These are phyloP conservation scores for Tenthredo scrophulariae DNA, from an alignment of 2,888 invertebrate genomes.

Conservation along the genomic window DNA sequence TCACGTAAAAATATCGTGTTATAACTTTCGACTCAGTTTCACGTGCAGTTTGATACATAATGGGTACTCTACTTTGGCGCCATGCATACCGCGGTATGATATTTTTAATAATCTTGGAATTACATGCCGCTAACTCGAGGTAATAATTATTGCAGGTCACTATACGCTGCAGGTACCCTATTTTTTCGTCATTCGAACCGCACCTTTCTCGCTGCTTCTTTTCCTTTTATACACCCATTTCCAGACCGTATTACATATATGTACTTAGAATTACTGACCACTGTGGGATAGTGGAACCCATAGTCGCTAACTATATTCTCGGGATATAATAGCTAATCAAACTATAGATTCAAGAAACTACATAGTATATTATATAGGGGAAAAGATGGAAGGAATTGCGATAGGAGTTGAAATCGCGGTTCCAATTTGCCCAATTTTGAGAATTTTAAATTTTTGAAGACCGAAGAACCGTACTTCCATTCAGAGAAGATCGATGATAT, in stretches of 20 bases:
- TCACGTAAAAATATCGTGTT: background rate
- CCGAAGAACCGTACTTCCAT: background rate
- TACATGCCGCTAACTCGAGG: background rate
- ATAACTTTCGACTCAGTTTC: background rate
- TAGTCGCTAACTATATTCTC: background rate
- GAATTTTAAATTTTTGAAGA: background rate
- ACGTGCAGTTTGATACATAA: background rate
- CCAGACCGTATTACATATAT: background rate
- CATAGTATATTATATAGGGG: background rate
- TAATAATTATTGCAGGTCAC: conserved; percentile 6
- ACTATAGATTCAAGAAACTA: background rate
- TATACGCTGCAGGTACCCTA: background rate
- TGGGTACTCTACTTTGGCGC: background rate
- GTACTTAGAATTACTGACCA: background rate
- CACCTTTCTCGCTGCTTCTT: background rate
- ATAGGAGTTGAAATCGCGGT: background rate
- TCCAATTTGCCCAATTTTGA: background rate
- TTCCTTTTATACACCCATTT: background rate
- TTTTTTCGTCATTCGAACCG: background rate
- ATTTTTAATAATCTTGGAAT: conserved; percentile 16
- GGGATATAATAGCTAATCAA: background rate
- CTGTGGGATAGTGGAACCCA: background rate
- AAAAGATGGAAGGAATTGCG: background rate
- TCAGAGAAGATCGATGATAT: background rate
- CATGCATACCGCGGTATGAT: background rate